Base-by-base conservation (phyloP, 2,797 vertebrate species). In the Fistularia tabacaria region DNA sequence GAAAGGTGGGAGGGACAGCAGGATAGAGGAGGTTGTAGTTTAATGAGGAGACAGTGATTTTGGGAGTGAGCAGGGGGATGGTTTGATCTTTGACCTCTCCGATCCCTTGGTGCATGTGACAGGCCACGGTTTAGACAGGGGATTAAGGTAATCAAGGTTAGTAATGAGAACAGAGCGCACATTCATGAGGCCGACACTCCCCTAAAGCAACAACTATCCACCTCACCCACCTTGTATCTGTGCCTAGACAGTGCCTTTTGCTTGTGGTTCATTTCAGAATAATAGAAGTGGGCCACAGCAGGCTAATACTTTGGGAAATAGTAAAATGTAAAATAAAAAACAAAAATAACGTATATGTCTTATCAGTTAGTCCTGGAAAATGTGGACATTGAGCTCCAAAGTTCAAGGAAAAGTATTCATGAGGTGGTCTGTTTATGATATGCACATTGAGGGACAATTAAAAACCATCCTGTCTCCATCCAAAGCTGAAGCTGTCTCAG, bases 121-220 rank as follows among this genome's bases (percentile, higher is more conserved):
- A 73, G 66, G 70, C 57, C 72, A 36, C 65, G 76, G 83, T 75
- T 85, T 77, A 85, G 78, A 80, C 15, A 3, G 53, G 42, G 75
- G 83, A 87, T 88, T 88, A 86, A 84, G 74, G 76, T 83, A 80
- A 85, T 88, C 77, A 85, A 66, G 72, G 62, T 64, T 51, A 67
- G 71, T 86, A 83, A 88, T 84, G 80, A 84, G 74, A 76, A 86
- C 62, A 68, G 75, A 77, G 69, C 64, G 38, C 64, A 73, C 81
- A 79, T 82, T 79, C 72, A 82, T 63, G 62, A 74, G 66, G 43
- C 0, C 9, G 57, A 59, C 67, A 42, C 70, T 36, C 80, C 58
- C 69, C 6, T 12, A 80, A 62, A 76, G 68, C 64, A 73, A 69
- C 70, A 71, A 69, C 69, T 66, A 64, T 39, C 14, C 61, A 58